Base-by-base conservation (phyloP, 2,113 vertebrate genomes). In the Equus quagga region DNA sequence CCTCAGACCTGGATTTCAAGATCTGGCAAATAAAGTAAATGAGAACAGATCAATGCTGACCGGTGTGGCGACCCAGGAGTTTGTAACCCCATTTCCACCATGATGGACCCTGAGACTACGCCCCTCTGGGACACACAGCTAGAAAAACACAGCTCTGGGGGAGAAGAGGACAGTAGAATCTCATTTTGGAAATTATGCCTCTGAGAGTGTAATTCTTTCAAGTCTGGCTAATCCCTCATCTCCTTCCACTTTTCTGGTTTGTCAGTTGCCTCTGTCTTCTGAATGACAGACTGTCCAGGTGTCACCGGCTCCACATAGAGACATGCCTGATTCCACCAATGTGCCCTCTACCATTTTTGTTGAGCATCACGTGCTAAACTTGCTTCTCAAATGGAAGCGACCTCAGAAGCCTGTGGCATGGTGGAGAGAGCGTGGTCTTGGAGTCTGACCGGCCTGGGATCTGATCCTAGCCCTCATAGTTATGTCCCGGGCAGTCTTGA, bases 281-380 rank as follows among this genome's bases (percentile, higher is more conserved):
- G 31, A 76, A 12, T n/a, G 58, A 23, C 41, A 49, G 83, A 3
- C 28, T 19, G 15, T 41, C 33, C 10, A 1, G 36, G 73, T 8
- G 3, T 17, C 13, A 0, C 49, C 31, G 44, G 33, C 15, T n/a
- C 54, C 2, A 0, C 51, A 26, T 12, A 6, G 33, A 76, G 17
- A 31, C 26, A 3, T 0, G 1, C 8, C 64, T 31, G 11, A 15
- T 11, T 46, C 17, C 5, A 1, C 0, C 18, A 24, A 3, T 44
- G 17, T 5, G 7, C 33, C 19, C 2, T 14, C 8, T 5, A 7
- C 18, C 5, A 6, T 3, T n/a, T 73, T 21, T 19, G 3, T 11
- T 23, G 51, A 6, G 0, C 6, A 11, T 65, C 18, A 4, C 0
- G 4, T 0, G 5, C 19, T 41, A 3, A 49, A 13, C 18, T 49